phyloP scores from a whole-genome alignment of 2,113 vertebrate species.

The Nibea coibor region DNA sequence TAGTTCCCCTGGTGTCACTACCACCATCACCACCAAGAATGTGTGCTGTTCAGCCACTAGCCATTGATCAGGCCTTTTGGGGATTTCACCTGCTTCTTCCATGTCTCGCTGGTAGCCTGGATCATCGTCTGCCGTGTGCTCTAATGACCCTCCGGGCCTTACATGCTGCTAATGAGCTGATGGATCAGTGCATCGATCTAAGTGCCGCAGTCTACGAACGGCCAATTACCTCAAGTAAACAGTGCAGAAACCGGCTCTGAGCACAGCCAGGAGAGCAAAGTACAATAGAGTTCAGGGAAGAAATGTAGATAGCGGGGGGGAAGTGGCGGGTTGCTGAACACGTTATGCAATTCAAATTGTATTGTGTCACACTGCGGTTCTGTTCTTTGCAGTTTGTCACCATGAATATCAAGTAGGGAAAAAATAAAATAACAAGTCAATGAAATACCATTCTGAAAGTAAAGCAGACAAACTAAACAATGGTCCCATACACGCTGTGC shows the following conservation, averaged over 20 bases:
- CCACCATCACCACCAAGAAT: conserved; percentile 42
- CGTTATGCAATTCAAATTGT: conserved; percentile 68
- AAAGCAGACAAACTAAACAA: conserved; percentile 49
- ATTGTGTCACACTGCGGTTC: conserved; percentile 54
- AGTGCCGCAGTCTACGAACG: conserved; percentile 68
- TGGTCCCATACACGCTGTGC: background rate
- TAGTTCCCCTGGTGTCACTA: conserved; percentile 52
- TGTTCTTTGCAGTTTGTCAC: conserved; percentile 64
- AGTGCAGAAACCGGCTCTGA: conserved; percentile 54
- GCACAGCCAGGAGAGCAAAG: conserved; percentile 47
- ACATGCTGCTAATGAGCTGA: conserved; percentile 80
- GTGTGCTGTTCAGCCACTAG: conserved; percentile 46
- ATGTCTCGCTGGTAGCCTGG: conserved; percentile 57
- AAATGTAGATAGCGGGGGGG: conserved; percentile 48
- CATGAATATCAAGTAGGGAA: conserved; percentile 63
- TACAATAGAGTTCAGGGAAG: conserved; percentile 47
- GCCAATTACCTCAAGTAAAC: conserved; percentile 82
- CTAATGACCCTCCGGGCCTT: conserved; percentile 71
- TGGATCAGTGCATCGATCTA: conserved; percentile 78
- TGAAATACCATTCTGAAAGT: conserved; percentile 42
- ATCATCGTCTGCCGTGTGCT: conserved; percentile 63
- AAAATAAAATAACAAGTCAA: conserved; percentile 56
- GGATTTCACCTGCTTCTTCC: conserved; percentile 52
- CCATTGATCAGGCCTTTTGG: conserved; percentile 68
- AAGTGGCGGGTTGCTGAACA: conserved; percentile 36